Base-by-base conservation (phyloP, 2,888 invertebrate species). In the Luperina nickerlii region DNA sequence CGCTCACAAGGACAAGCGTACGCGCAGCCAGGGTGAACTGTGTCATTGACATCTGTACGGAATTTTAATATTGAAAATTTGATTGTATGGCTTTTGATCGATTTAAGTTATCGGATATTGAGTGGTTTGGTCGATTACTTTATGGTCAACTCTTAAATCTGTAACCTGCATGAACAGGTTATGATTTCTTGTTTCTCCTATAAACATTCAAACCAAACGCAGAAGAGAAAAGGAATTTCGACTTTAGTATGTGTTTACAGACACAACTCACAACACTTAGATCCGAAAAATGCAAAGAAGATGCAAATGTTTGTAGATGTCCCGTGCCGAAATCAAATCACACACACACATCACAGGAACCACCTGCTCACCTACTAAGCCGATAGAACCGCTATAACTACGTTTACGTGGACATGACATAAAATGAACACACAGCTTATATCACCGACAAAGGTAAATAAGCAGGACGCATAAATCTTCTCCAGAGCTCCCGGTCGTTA, bases 391-490 rank as follows among this genome's bases (percentile, higher is more conserved):
- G 11, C 9, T 32, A 69, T 24, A 20, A 13, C n/a, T 38, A 38
- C 4, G 32, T 83, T 87, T 84, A 78, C 67, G 38, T 71, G 5
- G 73, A 78, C 51, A 83, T 62, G 13, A 63, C 70, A 84, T 80
- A 76, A 72, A 75, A 66, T 54, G 4, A 48, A 27, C 63, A 67
- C 66, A 79, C 27, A 32, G 63, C 74, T 65, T 76, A 75, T 76
- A 77, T 87, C 62, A 32, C 27, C 38, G 54, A 73, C 77, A 74
- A 71, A 72, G 71, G 79, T 79, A 71, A 75, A 79, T 83, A 81
- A 83, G 84, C 79, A 84, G 88, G 88, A 88, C 69, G 54, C 80
- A 88, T 90, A 88, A 88, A 88, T 88, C 90, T 69, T 74, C 74
- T 86, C 79, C 81, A 80, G 73, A 57, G 79, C 70, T 81, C 78